Percentiles rank a stretch among this genome's conserved stretches.
Evolutionary conservation across 1,140 invertebrate genomes (phyloP).

Genomic region (Periplaneta americana): DNA sequence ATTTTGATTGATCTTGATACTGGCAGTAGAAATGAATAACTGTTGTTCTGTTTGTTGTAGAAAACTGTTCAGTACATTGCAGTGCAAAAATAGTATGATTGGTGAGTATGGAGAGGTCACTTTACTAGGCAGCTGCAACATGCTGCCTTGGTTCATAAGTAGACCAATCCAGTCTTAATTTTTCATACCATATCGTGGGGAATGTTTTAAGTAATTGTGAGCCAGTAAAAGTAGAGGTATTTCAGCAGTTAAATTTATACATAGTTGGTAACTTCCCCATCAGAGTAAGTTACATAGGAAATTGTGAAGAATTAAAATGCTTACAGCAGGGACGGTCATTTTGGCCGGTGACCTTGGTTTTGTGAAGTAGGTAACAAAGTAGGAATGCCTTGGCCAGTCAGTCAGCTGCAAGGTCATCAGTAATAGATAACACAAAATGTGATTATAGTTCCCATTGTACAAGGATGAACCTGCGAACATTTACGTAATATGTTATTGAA

Average conservation of each 20-base stretch:
- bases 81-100: constrained; percentile 9
- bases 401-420: no score
- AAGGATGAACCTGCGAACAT: no score
- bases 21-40: constrained; percentile 3
- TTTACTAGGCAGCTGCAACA: background rate
- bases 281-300: background rate
- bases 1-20: background rate
- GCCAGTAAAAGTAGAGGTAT: background rate
- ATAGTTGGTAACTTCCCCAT: background rate
- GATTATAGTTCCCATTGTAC: no score
- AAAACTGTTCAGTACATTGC: constrained; percentile 13
- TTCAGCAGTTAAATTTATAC: background rate
- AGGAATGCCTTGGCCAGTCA: no score
- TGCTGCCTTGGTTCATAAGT: background rate
- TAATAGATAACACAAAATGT: no score
- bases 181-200: background rate
- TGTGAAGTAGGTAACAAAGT: no score
- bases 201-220: background rate
- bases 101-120: constrained; percentile 10
- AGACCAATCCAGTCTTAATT: background rate
- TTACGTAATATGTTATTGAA: no score
- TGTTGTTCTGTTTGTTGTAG: constrained; percentile 15
- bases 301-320: no score
- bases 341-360: no score
- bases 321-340: background rate